A percentile compares a stretch with the other conserved stretches of the same genome.
Evolutionary conservation across 1,140 invertebrate genomes (phyloP).

Genomic region (Papilio aristodemus): DNA sequence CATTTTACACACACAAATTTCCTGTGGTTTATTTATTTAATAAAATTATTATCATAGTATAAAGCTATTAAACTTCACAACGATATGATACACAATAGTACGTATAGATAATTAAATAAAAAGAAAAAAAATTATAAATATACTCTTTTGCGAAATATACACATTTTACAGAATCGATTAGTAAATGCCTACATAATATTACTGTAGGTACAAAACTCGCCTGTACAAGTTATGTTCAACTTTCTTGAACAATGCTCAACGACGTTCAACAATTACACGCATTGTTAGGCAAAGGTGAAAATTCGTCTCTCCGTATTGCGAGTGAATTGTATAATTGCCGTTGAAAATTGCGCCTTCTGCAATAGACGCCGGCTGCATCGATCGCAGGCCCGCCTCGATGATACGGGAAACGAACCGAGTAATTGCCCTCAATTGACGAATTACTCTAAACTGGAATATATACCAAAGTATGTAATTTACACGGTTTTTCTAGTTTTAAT

Average conservation of each 20-base stretch:
- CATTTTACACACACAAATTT: neutral
- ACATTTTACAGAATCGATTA: neutral
- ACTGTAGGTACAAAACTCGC: neutral
- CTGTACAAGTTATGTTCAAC: neutral
- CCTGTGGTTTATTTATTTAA: too few species aligned
- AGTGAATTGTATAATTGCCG: slow-evolving; percentile 59
- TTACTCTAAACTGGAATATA: slow-evolving; percentile 48
- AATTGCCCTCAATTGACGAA: slow-evolving; percentile 74
- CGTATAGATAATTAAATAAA: too few species aligned
- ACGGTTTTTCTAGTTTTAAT: neutral
- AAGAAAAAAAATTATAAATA: too few species aligned
- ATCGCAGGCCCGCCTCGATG: slow-evolving; percentile 49
- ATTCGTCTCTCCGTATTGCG: slow-evolving; percentile 22
- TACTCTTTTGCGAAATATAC: too few species aligned
- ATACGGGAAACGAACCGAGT: slow-evolving; percentile 49
- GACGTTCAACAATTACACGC: slow-evolving; percentile 2
- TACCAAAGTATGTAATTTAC: neutral
- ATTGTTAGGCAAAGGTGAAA: slow-evolving; percentile 13
- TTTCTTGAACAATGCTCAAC: neutral
- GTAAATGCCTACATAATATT: neutral
- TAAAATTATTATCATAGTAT: too few species aligned
- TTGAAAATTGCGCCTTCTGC: slow-evolving; percentile 69
- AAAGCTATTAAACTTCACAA: too few species aligned
- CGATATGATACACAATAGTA: too few species aligned
- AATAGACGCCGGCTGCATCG: slow-evolving; percentile 56